Conservation (phyloP, 1,140 invertebrate species). For the Plutomurus gul region DNA sequence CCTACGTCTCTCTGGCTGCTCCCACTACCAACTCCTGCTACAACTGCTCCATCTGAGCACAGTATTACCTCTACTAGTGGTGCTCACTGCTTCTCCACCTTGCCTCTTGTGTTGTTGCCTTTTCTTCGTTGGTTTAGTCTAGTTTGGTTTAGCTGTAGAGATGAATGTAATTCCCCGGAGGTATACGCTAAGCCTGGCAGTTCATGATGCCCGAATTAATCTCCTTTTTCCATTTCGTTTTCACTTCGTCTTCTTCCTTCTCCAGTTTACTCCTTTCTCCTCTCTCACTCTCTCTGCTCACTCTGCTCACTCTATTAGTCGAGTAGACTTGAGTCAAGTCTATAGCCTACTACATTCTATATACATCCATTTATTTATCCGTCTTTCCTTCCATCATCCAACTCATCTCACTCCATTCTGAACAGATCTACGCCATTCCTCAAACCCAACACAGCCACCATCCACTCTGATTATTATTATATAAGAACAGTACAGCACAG, state of each 20-base stretch:
- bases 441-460: background rate
- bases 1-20: background rate
- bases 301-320: background rate
- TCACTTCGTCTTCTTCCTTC: slow-evolving; percentile 34
- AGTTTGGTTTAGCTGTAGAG: slow-evolving; percentile 32
- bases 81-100: background rate
- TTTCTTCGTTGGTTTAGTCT: slow-evolving; percentile 9
- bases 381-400: slow-evolving; percentile 27
- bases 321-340: too few species aligned
- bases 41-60: background rate
- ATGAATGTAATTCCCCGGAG: slow-evolving; percentile 52
- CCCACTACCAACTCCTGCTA: background rate
- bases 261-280: slow-evolving; percentile 1
- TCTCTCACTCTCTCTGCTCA: background rate
- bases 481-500: background rate
- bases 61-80: background rate
- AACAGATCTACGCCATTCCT: background rate
- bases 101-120: too few species aligned
- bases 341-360: background rate
- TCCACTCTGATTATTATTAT: background rate
- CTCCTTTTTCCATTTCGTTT: slow-evolving; percentile 50
- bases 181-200: slow-evolving; percentile 44
- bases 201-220: slow-evolving; percentile 53
- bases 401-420: slow-evolving; percentile 7
- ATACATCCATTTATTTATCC: too few species aligned